Evolutionary conservation across 2,113 vertebrate genomes (phyloP).

Genomic region (Peucedramus taeniatus): DNA sequence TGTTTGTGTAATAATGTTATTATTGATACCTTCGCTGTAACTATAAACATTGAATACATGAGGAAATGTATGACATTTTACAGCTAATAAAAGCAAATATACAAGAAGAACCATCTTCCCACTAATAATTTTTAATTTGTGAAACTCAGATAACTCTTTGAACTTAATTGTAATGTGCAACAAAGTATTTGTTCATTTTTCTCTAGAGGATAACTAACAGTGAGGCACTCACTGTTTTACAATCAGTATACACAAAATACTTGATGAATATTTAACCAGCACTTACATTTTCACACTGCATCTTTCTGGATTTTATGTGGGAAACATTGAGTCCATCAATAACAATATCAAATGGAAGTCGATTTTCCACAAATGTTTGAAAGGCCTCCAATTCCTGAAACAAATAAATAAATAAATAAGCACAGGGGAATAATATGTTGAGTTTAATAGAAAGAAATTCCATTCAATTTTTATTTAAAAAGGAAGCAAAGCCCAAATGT

Average conservation of each 20-base stretch:
- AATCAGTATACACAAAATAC: neutral
- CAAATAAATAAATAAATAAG: neutral
- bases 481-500: neutral
- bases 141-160: neutral
- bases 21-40: neutral
- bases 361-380: slow-evolving; percentile 80
- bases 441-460: neutral
- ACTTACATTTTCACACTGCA: slow-evolving; percentile 84
- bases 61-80: neutral
- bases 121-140: neutral
- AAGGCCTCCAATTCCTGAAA: slow-evolving; percentile 87
- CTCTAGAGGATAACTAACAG: slow-evolving; percentile 35
- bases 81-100: neutral
- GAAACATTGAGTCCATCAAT: slow-evolving; percentile 93
- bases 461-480: neutral
- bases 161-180: neutral
- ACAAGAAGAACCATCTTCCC: neutral
- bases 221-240: neutral
- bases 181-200: neutral
- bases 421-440: neutral
- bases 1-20: neutral
- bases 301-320: slow-evolving; percentile 61
- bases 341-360: slow-evolving; percentile 86
- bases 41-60: neutral
- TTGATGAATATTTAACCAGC: slow-evolving; percentile 48